These are phyloP conservation scores for Sitta europaea DNA, from an alignment of 2,113 vertebrate genomes.

Conservation along the genomic window DNA sequence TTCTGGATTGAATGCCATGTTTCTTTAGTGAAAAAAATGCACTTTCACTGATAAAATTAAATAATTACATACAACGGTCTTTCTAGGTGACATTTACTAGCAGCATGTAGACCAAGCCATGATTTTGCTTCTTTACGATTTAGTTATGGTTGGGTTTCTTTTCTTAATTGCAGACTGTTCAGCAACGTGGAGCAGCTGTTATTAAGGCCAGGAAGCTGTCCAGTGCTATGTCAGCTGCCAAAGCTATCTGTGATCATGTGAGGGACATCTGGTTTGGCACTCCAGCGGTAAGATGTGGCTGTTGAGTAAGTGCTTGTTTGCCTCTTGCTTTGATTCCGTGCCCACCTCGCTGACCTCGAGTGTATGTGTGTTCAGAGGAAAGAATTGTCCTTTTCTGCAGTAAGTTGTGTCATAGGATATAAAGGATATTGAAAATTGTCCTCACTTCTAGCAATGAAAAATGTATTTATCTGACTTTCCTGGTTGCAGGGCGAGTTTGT, in stretches of 20 bases:
- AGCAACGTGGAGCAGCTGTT: slow-evolving; percentile 91
- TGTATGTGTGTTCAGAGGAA: neutral
- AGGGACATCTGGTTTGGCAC: slow-evolving; percentile 94
- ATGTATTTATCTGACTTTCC: neutral
- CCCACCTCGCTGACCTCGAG: neutral
- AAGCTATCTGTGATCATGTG: slow-evolving; percentile 95
- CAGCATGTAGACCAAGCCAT: neutral
- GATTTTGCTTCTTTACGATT: neutral
- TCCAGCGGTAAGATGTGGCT: slow-evolving; percentile 76
- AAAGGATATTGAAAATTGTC: neutral
- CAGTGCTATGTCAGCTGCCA: slow-evolving; percentile 97
- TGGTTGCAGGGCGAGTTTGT: slow-evolving; percentile 87
- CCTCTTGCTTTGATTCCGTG: neutral
- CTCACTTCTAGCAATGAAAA: neutral
- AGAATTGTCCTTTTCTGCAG: neutral
- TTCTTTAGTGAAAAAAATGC: neutral
- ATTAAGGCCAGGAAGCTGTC: slow-evolving; percentile 96
- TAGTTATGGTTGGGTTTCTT: neutral
- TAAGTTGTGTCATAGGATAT: neutral
- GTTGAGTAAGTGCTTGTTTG: neutral
- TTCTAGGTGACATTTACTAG: neutral
- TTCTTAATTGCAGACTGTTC: slow-evolving; percentile 81
- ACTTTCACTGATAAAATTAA: neutral
- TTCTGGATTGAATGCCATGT: neutral
- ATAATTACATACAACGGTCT: fast-evolving